Percentiles rank a stretch among this genome's conserved stretches.
Conservation (phyloP, 2,113 vertebrate genomes). For the Atherinomorus stipes region DNA sequence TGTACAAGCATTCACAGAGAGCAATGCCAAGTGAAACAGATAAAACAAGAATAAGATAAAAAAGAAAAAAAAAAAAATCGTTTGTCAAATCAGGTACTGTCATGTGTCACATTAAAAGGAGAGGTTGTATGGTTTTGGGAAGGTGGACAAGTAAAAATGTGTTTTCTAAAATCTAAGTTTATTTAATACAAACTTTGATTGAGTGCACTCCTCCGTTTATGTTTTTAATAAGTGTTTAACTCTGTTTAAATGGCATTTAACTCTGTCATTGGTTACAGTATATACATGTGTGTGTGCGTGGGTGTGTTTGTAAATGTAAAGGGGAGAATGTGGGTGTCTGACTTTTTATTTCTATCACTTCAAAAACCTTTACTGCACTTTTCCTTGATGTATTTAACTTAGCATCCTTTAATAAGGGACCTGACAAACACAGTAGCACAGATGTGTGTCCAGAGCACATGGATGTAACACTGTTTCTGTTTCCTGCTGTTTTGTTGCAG, state of each 20-base stretch:
- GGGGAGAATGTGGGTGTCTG: neutral
- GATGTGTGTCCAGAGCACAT: constrained; percentile 2
- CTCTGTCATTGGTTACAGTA: too few relatives aligned
- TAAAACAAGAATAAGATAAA: constrained; percentile 24
- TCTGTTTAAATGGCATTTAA: constrained; percentile 32
- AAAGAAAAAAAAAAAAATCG: too few relatives aligned
- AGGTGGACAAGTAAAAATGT: neutral
- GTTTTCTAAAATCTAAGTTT: constrained; percentile 8
- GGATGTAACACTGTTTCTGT: neutral
- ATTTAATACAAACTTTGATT: constrained; percentile 36
- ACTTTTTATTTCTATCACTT: constrained; percentile 7
- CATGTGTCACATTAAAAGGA: neutral
- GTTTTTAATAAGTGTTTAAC: constrained; percentile 55
- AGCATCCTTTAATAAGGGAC: neutral
- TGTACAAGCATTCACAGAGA: neutral
- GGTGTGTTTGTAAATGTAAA: constrained; percentile 9
- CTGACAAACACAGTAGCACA: neutral
- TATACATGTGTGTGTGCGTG: too few relatives aligned
- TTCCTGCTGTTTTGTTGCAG: neutral
- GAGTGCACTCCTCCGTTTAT: constrained; percentile 40
- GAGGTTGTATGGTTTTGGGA: neutral
- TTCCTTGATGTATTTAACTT: neutral
- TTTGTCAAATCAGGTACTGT: constrained; percentile 31
- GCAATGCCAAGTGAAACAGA: constrained; percentile 31
- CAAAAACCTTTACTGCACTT: constrained; percentile 2